Percentiles rank a stretch among this genome's conserved stretches.
phyloP scores from a whole-genome alignment of 1,140 invertebrate species.

The Medauroidea extradentata region DNA sequence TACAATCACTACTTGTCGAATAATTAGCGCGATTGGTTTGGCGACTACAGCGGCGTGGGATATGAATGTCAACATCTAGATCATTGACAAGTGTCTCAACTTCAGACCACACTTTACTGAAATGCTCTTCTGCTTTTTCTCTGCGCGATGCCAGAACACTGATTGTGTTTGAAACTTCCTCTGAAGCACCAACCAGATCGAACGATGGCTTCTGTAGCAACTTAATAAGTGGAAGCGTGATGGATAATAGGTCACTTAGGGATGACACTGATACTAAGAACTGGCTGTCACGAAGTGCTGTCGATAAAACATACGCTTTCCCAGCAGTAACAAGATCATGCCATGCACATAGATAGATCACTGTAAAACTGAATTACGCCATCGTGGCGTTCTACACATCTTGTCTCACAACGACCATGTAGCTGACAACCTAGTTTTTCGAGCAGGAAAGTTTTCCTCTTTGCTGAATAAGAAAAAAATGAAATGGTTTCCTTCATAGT shows the following conservation, averaged over 20 bases:
- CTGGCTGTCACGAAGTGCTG: not conserved
- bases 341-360: slow-evolving; percentile 5
- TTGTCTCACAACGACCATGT: slow-evolving; percentile 21
- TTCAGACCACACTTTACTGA: too few relatives aligned
- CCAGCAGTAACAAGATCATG: not conserved
- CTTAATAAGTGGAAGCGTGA: not conserved
- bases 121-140: too few relatives aligned
- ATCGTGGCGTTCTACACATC: slow-evolving; percentile 23
- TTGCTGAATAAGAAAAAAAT: slow-evolving; percentile 28
- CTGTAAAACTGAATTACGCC: slow-evolving; percentile 18
- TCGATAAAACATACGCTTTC: not conserved
- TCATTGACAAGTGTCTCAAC: too few relatives aligned
- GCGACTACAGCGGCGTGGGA: too few relatives aligned
- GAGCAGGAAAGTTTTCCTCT: slow-evolving; percentile 15
- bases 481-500: slow-evolving; percentile 26
- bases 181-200: not conserved
- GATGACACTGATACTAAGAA: not conserved
- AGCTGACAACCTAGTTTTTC: not conserved
- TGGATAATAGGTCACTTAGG: slow-evolving; percentile 6
- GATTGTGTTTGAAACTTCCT: too few relatives aligned
- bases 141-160: too few relatives aligned
- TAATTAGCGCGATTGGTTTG: too few relatives aligned
- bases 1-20: too few relatives aligned
- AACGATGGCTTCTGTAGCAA: not conserved
- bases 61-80: too few relatives aligned